Conservation (phyloP, 2,113 vertebrate genomes). For the Phasianus colchicus region DNA sequence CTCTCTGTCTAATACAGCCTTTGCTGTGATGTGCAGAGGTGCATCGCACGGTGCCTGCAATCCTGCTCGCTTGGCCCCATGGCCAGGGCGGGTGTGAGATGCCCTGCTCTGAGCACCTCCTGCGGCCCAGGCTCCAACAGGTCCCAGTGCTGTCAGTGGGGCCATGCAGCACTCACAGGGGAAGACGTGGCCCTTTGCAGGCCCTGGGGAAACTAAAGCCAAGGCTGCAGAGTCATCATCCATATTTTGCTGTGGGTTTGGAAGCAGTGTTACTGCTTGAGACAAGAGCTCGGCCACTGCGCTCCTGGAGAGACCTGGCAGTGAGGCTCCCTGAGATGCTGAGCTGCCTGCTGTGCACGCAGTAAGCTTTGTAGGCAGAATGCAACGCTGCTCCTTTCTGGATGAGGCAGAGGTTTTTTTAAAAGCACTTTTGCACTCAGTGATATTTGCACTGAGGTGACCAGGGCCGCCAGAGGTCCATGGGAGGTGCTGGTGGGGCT, state of each 20-base stretch:
- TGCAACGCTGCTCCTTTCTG: neutral
- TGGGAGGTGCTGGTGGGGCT: neutral
- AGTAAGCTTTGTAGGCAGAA: neutral
- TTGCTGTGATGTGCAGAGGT: neutral
- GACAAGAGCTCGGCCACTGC: neutral
- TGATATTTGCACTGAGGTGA: too few species aligned
- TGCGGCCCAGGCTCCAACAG: neutral
- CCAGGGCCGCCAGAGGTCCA: neutral
- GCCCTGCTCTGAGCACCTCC: rapidly evolving
- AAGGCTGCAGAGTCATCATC: neutral
- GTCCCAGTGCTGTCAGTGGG: rapidly evolving
- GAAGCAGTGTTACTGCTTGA: neutral
- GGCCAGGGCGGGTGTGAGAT: neutral
- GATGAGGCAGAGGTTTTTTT: neutral
- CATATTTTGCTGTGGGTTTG: neutral
- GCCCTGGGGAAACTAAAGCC: neutral
- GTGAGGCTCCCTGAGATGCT: neutral
- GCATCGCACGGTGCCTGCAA: neutral
- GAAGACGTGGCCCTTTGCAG: neutral
- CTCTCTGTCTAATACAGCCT: neutral
- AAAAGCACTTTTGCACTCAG: neutral
- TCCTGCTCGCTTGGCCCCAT: rapidly evolving
- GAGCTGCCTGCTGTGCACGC: neutral
- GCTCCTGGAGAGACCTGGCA: neutral
- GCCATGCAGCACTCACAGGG: rapidly evolving